Percentiles rank a stretch among this genome's conserved stretches.
phyloP scores from a whole-genome alignment of 2,113 vertebrate species.

The Murina feae region DNA sequence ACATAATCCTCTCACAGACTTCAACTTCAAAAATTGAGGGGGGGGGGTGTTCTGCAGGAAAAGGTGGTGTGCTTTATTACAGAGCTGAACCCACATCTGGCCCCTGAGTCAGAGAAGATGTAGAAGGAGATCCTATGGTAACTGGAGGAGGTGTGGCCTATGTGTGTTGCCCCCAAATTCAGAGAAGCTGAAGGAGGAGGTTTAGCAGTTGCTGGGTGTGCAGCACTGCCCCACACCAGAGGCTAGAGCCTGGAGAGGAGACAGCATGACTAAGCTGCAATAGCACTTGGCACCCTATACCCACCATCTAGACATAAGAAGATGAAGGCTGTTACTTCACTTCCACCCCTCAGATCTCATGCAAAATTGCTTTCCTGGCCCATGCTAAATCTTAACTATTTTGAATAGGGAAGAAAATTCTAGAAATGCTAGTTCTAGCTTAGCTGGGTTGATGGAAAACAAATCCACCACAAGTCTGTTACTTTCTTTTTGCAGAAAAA shows the following conservation, averaged over 20 bases:
- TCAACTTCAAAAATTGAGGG: not conserved
- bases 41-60: not conserved
- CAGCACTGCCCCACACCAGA: not conserved
- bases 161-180: not conserved
- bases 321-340: not conserved
- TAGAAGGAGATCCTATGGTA: not conserved
- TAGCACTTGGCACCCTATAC: not conserved
- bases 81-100: not conserved
- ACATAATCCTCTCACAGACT: not conserved
- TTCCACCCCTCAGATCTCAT: not conserved
- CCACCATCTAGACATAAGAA: not conserved
- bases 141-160: not conserved
- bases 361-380: not conserved
- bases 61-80: not conserved
- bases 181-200: not conserved
- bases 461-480: not conserved
- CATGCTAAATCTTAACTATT: not conserved
- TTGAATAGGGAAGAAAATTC: not conserved
- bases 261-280: not conserved
- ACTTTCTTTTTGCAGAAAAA: not conserved
- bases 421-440: slow-evolving; percentile 1
- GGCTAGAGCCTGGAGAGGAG: not conserved
- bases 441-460: not conserved
- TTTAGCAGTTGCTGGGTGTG: not conserved
- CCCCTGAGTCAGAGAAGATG: not conserved